Conservation (phyloP, 2,113 vertebrate genomes). For the Oreamnos americanus region DNA sequence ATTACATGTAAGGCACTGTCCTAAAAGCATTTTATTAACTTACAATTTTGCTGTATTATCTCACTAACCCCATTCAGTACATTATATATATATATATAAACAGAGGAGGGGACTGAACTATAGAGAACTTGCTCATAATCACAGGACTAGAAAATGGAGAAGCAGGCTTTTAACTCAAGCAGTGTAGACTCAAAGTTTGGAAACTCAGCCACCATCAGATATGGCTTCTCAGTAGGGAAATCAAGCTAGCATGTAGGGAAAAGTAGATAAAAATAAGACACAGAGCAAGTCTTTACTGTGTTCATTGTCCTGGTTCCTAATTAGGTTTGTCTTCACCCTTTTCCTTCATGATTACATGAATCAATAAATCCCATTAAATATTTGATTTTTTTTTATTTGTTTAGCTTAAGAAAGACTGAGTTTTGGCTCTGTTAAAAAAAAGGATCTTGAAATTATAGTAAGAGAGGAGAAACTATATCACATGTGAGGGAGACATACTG, state of each 20-base stretch:
- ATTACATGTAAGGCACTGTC: background rate
- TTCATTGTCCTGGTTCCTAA: background rate
- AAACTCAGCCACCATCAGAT: background rate
- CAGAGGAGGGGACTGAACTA: background rate
- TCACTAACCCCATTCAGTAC: background rate
- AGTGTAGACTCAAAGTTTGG: background rate
- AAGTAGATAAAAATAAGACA: background rate
- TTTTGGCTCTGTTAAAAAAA: background rate
- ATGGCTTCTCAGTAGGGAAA: background rate
- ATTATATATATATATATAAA: background rate
- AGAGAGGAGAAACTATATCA: background rate
- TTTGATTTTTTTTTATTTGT: background rate
- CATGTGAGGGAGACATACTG: background rate
- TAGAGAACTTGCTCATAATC: background rate
- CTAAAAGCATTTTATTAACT: background rate
- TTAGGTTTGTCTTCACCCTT: background rate
- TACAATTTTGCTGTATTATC: background rate
- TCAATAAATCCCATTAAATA: background rate
- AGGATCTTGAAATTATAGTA: background rate
- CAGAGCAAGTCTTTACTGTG: background rate
- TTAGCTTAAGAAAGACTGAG: background rate
- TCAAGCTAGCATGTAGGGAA: background rate
- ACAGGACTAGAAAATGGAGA: background rate
- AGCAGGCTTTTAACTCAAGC: background rate
- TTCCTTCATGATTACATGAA: background rate